A percentile compares a stretch with the other conserved stretches of the same genome.
phyloP scores from a whole-genome alignment of 2,888 invertebrate species.

The Poecilobothrus nobilitatus region DNA sequence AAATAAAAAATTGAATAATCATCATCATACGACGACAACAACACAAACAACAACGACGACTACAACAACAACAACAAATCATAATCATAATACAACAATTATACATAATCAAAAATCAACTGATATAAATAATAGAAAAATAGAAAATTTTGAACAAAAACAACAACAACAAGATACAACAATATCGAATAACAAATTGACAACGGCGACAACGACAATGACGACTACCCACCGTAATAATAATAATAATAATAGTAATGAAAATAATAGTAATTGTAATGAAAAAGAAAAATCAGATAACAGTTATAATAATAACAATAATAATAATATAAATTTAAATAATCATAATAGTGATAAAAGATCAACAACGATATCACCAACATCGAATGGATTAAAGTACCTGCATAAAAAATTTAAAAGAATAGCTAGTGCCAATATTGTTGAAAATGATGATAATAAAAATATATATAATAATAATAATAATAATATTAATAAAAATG shows the following conservation, averaged over 20 bases:
- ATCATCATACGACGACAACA: not conserved
- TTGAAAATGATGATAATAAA: slow-evolving; percentile 4
- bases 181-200: not conserved
- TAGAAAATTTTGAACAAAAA: not conserved
- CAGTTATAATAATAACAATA: slow-evolving; percentile 11
- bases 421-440: slow-evolving; percentile 55
- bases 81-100: not conserved
- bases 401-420: slow-evolving; percentile 91
- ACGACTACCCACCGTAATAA: not conserved
- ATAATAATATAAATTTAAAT: slow-evolving; percentile 19
- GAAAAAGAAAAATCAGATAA: not conserved
- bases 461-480: slow-evolving; percentile 10
- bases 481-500: slow-evolving; percentile 10
- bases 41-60: not conserved
- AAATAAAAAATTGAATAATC: slow-evolving; percentile 2
- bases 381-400: slow-evolving; percentile 61
- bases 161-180: not conserved
- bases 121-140: not conserved
- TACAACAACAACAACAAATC: too few species aligned
- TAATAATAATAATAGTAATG: slow-evolving; percentile 2
- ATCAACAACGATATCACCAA: slow-evolving; percentile 24
- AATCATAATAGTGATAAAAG: slow-evolving; percentile 15
- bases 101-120: slow-evolving; percentile 1
- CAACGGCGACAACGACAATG: not conserved
- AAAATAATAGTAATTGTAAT: not conserved